Conservation (phyloP, 2,888 invertebrate species). For the Zygogramma bicolorata region DNA sequence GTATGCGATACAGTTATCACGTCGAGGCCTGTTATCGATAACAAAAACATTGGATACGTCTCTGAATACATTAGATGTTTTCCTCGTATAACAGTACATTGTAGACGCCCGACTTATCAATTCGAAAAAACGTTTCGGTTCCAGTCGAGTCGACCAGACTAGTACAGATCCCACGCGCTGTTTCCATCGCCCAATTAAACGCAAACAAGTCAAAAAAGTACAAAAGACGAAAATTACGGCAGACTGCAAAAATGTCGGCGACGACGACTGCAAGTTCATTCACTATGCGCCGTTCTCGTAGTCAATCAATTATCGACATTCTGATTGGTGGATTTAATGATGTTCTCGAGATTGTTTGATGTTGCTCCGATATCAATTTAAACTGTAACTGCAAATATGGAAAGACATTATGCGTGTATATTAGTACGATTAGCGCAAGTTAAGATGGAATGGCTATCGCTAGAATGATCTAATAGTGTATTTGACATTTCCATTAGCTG, state of each 20-base stretch:
- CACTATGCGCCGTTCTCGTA: background rate
- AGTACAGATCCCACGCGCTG: constrained; percentile 2
- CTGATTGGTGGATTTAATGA: background rate
- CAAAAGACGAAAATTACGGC: background rate
- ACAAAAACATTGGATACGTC: background rate
- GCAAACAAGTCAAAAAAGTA: background rate
- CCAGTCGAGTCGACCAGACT: background rate
- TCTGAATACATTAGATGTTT: background rate
- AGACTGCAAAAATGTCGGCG: background rate
- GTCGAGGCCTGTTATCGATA: background rate
- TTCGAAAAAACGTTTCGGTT: background rate
- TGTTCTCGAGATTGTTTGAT: background rate
- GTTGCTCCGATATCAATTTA: background rate
- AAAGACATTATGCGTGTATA: background rate
- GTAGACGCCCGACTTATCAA: background rate
- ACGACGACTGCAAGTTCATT: background rate
- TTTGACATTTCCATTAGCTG: background rate
- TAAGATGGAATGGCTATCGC: background rate
- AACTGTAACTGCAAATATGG: constrained; percentile 5
- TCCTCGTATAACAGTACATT: background rate
- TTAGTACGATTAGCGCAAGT: background rate
- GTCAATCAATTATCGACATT: background rate
- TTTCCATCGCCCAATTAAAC: constrained; percentile 1
- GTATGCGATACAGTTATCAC: too few species aligned
- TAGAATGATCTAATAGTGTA: background rate